Base-by-base conservation (phyloP, 2,888 invertebrate species). In the Ochropacha duplaris region DNA sequence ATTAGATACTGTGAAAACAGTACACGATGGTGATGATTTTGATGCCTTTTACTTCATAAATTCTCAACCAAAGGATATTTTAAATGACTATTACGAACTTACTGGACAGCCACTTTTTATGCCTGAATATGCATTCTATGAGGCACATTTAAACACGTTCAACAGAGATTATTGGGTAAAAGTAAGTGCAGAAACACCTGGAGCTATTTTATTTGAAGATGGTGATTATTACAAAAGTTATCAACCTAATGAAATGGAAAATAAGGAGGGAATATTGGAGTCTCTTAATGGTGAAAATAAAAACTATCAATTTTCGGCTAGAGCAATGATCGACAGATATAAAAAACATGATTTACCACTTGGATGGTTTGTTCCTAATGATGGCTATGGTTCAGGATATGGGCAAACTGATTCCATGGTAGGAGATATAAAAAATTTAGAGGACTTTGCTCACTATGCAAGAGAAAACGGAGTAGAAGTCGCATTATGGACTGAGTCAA, bases 81-180 rank as follows among this genome's bases (percentile, higher is more conserved):
- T 92, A 55, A 76, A 65, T 22, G 92, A 91, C 71, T 92, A 92
- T 68, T 92, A 81, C 59, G 90, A 90, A 64, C 77, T 92, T 4
- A 92, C 92, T 9, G 92, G 92, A 3, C 66, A 72, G 57, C 91
- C 92, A 4, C 79, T 86, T 44, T 78, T 90, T 39, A 81, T 92
- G 84, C 90, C 92, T 0, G 87, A 88, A 64, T 92, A 84, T 59
- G 84, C 90, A 0, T 90, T 86, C 66, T 92, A 92, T 57, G 84
- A 92, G 71, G 88, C 91, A 36, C 92, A 92, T 78, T 76, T 92
- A 44, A 90, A 91, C 58, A 79, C 90, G 11, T 92, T 91, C 61
- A 92, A 92, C 66, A 81, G 92, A 22, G 91, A 92, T 67, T 92
- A 86, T 74, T 92, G 92, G 92, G 91, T 92, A 2, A 72, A 82